Base-by-base conservation (phyloP, 2,888 invertebrate genomes). In the Macrosoma leucophasiata region DNA sequence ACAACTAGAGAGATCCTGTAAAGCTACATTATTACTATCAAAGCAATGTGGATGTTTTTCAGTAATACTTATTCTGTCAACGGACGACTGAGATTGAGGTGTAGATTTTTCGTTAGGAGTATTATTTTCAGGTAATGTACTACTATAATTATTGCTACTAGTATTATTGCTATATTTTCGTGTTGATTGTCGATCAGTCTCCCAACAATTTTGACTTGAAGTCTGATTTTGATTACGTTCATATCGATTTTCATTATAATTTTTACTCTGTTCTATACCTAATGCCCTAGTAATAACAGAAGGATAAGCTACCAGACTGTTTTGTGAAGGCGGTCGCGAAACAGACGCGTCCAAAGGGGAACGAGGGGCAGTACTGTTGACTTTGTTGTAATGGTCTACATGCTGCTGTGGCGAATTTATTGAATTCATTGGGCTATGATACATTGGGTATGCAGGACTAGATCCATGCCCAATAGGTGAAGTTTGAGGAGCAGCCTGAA, bases 391-490 rank as follows among this genome's bases (percentile, higher is more conserved):
- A 50, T 85, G 81, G 39, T 84, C 87, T n/a, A 77, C 72, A 55
- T 88, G 89, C 50, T 89, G 90, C 54, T 90, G 91, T 3, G 91
- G 91, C 1, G 91, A 91, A 42, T 91, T 90, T 51, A 90, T 88
- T 3, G 91, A 88, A 58, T 90, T 90, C 89, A 92, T 89, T 12
- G 94, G 93, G 72, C 92, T 93, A 66, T 93, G 91, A 68, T 94
- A 94, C 86, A 92, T 88, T 21, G 93, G 93, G 79, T 94, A 94
- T 33, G 91, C 91, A 27, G 92, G 92, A 74, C 91, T 91, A 51
- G 91, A 89, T 14, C 89, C 91, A 69, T 91, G 91, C 31, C 90
- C 89, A 30, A 91, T 59, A 2, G 91, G 91, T 37, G 91, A 91
- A 19, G 90, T 89, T 62, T 91, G 91, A 7, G 91, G 89, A 54